These are phyloP conservation scores for Ruditapes philippinarum DNA, from an alignment of 1,140 invertebrate species.

Conservation along the genomic window DNA sequence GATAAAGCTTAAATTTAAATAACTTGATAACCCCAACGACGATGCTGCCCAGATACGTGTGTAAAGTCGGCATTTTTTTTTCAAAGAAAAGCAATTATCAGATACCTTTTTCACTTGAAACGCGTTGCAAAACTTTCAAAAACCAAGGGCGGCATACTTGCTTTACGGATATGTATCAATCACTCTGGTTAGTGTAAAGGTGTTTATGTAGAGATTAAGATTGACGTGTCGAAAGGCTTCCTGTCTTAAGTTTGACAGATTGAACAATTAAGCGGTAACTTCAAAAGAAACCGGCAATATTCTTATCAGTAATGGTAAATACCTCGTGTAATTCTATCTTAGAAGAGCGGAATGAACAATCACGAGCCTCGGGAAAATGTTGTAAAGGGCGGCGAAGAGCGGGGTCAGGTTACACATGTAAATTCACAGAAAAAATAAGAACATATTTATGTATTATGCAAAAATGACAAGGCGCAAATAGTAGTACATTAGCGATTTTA, in stretches of 20 bases:
- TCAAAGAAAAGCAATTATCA: too few species aligned
- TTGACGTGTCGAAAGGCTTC: constrained; percentile 69
- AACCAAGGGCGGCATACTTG: not conserved
- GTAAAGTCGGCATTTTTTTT: not conserved
- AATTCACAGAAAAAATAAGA: constrained; percentile 17
- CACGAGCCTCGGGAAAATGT: constrained; percentile 19
- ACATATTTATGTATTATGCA: too few species aligned
- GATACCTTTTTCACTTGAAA: too few species aligned
- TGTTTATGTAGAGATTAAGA: constrained; percentile 69
- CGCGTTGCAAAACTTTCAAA: not conserved
- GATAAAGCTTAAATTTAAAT: too few species aligned
- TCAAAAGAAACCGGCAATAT: constrained; percentile 70
- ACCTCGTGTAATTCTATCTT: constrained; percentile 65
- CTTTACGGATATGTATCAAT: constrained; percentile 59
- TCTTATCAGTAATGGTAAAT: constrained; percentile 69
- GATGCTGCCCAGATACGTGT: too few species aligned
- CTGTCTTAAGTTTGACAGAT: constrained; percentile 70
- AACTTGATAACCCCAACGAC: too few species aligned
- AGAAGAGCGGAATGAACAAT: constrained; percentile 52
- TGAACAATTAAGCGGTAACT: constrained; percentile 70
- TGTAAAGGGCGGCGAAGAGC: constrained; percentile 39
- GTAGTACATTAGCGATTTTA: too few species aligned
- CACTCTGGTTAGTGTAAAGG: constrained; percentile 68
- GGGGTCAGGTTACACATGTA: constrained; percentile 48
- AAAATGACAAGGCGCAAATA: too few species aligned